These are phyloP conservation scores for Poeciliopsis occidentalis DNA, from an alignment of 2,113 vertebrate species.

Conservation along the genomic window DNA sequence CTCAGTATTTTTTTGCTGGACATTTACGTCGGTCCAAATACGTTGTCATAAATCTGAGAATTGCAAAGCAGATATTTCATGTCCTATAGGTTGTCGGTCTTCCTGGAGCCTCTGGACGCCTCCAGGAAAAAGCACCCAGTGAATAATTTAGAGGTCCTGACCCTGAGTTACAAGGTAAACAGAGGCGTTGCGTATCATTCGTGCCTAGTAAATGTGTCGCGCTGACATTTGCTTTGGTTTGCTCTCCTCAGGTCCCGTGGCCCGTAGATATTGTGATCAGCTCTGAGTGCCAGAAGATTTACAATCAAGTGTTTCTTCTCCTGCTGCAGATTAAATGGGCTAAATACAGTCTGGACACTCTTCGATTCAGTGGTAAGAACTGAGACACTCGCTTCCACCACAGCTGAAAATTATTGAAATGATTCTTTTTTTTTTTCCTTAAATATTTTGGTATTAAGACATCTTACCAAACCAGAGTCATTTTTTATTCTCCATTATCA, in stretches of 20 bases:
- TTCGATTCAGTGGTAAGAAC: constrained; percentile 91
- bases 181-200: accelerated
- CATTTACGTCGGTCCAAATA: no score
- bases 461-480: no score
- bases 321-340: constrained; percentile 98
- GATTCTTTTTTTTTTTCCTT: not conserved
- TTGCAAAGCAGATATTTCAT: not conserved
- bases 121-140: constrained; percentile 94
- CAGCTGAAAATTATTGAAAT: not conserved
- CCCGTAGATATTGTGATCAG: constrained; percentile 99
- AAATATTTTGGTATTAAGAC: not conserved
- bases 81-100: constrained; percentile 86
- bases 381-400: no score
- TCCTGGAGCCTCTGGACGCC: constrained; percentile 88
- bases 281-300: constrained; percentile 97
- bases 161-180: constrained; percentile 92
- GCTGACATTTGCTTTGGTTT: not conserved
- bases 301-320: constrained; percentile 97
- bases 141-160: constrained; percentile 93
- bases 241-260: constrained; percentile 90
- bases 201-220: not conserved
- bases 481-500: no score
- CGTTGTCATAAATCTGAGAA: no score
- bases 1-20: no score
- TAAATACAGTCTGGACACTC: constrained; percentile 95